Percentiles rank a stretch among this genome's conserved stretches.
Conservation (phyloP, 2,797 vertebrate species). For the Euphonia xanthogaster region DNA sequence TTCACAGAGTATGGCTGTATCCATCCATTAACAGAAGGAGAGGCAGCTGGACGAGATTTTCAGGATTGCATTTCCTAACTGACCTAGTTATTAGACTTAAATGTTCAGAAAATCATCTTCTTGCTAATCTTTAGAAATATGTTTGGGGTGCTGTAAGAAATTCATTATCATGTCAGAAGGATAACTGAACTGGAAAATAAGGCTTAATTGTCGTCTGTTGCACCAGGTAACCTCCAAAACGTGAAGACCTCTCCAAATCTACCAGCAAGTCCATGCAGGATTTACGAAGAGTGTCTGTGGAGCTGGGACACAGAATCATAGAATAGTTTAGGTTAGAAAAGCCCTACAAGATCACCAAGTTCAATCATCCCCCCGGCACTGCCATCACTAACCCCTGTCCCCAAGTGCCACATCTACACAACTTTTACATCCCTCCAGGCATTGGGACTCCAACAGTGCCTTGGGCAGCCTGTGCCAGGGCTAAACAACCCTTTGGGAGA, state of each 20-base stretch:
- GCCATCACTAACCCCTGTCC: neutral
- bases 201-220: neutral
- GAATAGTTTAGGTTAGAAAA: neutral
- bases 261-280: neutral
- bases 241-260: neutral
- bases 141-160: neutral
- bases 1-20: neutral
- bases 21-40: neutral
- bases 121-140: neutral
- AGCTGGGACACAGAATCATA: neutral
- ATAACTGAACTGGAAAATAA: neutral
- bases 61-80: neutral
- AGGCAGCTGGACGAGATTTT: neutral
- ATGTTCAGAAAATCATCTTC: neutral
- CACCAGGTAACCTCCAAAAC: neutral
- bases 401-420: neutral
- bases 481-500: neutral
- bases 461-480: neutral
- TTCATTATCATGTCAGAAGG: neutral
- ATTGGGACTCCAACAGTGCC: neutral
- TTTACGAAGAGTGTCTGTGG: rapidly evolving
- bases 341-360: neutral
- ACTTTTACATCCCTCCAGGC: neutral
- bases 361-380: neutral
- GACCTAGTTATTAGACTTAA: neutral